Evolutionary conservation across 1,140 invertebrate genomes (phyloP), one percentile per base, ranked within the genome.

Genomic region (Hormaphis cornu): DNA sequence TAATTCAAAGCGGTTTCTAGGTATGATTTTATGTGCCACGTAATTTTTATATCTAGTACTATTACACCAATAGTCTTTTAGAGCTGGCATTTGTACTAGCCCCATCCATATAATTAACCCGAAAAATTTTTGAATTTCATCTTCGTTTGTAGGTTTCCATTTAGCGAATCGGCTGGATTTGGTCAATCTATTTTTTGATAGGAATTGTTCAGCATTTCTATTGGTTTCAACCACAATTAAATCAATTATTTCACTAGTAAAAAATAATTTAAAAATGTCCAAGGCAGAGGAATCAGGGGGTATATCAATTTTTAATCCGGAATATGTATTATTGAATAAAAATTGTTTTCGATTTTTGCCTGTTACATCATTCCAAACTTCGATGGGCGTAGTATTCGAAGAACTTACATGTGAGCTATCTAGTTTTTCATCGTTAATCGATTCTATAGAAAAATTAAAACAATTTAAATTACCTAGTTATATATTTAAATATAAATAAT

Each of bases 81-180:
- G 18, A 24, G 33, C 37, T 3, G 69, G 69, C 52, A 50, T 69
- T 44, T 69, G 28, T 12, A 50, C 70, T 22, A 71, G 16, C 16
- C 70, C 30, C 22, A 71, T 71, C 58, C 61, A 71, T 9, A 71
- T 33, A 10, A 66, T 42, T 46, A 69, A 40, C 4, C 46, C 70
- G n/a, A 71, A 69, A 35, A 71, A 53, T 22, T 48, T 69, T 71
- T 61, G 42, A 40, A 71, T 71, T 63, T 71, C 70, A 33, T 71
- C n/a, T 28, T 28, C 16, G 24, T 59, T 37, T 63, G 70, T 71
- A 50, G 40, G 40, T 16, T 35, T 20, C 70, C 70, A 69, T 10
- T 28, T 58, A 12, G 30, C 7, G 33, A 58, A 12, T 35, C 54
- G 6, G 16, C 42, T 44, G 16, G 42, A 44, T 44, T 44, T 44